phyloP scores from a whole-genome alignment of 2,113 vertebrate species.

The Gymnocephalus cernua region DNA sequence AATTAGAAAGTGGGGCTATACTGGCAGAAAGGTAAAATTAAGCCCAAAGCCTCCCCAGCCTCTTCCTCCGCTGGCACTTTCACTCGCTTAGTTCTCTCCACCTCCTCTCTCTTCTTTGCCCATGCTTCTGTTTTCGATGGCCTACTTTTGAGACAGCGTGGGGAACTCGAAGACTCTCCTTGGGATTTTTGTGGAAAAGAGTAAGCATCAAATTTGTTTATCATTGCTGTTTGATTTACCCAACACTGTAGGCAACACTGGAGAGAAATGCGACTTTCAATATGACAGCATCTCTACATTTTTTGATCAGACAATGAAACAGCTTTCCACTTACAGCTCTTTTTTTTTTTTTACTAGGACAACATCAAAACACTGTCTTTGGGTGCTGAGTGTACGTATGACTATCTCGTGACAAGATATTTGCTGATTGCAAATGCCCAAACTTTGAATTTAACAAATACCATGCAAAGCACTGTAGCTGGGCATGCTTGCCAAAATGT shows the following conservation, averaged over 20 bases:
- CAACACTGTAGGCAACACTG: neutral
- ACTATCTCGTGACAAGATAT: slow-evolving; percentile 34
- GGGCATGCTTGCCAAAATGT: neutral
- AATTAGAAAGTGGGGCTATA: slow-evolving; percentile 78
- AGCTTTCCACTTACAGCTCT: neutral
- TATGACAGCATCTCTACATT: neutral
- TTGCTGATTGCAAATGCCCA: slow-evolving; percentile 50
- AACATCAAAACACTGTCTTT: neutral
- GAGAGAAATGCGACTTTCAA: slow-evolving; percentile 9
- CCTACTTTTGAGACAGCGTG: slow-evolving; percentile 74
- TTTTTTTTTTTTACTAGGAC: neutral
- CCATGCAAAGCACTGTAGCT: slow-evolving; percentile 41
- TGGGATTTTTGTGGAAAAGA: slow-evolving; percentile 20
- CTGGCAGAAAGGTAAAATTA: slow-evolving; percentile 76
- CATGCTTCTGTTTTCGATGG: slow-evolving; percentile 53
- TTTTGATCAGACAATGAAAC: neutral
- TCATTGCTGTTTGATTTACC: neutral
- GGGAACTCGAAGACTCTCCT: slow-evolving; percentile 48
- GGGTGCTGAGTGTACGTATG: neutral
- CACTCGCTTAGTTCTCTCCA: slow-evolving; percentile 44
- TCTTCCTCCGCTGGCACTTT: slow-evolving; percentile 50
- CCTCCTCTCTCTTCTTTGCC: slow-evolving; percentile 46
- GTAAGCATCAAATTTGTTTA: neutral
- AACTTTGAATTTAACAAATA: slow-evolving; percentile 55
- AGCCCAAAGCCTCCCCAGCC: slow-evolving; percentile 42